Percentiles rank a stretch among this genome's conserved stretches.
Conservation (phyloP, 1,140 invertebrate genomes). For the Wiebesia pumilae region DNA sequence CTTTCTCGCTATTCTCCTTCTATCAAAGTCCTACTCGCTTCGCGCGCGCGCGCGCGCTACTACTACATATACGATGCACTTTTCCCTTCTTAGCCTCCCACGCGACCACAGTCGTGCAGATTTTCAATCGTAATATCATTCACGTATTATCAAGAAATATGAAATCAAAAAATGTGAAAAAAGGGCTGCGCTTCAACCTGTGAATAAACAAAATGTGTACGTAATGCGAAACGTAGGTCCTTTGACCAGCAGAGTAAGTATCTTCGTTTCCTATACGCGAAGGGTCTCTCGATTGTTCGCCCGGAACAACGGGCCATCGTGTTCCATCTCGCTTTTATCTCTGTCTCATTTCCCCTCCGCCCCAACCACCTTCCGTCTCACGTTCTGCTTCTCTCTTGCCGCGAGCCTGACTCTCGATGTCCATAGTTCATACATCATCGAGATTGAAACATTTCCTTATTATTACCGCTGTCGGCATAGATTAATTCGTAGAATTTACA, state of each 20-base stretch:
- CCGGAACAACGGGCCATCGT: slow-evolving; percentile 54
- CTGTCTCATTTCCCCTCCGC: neutral
- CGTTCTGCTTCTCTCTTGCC: neutral
- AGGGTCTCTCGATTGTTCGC: slow-evolving; percentile 57
- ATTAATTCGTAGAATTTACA: slow-evolving; percentile 72
- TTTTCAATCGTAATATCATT: no score
- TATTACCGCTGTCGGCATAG: slow-evolving; percentile 74
- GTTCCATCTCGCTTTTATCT: slow-evolving; percentile 39
- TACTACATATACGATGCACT: no score
- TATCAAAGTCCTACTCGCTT: neutral
- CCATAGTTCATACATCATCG: slow-evolving; percentile 72
- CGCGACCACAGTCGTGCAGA: neutral
- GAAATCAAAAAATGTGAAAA: no score
- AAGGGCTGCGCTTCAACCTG: neutral
- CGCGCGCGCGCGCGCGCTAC: no score
- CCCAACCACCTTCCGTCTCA: neutral
- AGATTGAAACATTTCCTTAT: slow-evolving; percentile 76
- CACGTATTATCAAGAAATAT: no score
- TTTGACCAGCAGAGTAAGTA: slow-evolving; percentile 8
- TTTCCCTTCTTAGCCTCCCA: no score
- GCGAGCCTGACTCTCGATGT: slow-evolving; percentile 56
- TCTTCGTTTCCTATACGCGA: slow-evolving; percentile 47
- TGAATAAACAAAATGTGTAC: slow-evolving; percentile 19
- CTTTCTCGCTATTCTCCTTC: slow-evolving; percentile 20
- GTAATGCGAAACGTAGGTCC: slow-evolving; percentile 13